Percentiles rank a stretch among this genome's conserved stretches.
phyloP scores from a whole-genome alignment of 2,797 vertebrate species.

The Pagetopsis macropterus region DNA sequence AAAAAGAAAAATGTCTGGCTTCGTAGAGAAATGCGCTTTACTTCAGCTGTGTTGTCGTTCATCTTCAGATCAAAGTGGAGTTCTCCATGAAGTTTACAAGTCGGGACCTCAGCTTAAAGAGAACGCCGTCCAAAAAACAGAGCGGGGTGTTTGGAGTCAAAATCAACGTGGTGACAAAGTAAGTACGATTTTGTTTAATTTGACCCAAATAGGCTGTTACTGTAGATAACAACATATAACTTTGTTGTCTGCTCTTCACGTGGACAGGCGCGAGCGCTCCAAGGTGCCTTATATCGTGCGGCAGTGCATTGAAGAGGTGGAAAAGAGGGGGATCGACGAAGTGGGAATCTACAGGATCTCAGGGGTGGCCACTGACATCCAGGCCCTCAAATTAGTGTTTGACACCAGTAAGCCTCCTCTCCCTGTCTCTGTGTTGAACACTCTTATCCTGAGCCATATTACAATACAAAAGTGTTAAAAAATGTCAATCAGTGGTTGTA shows the following conservation, averaged over 20 bases:
- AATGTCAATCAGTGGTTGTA: no score
- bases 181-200: slow-evolving; percentile 26
- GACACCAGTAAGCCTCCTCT: slow-evolving; percentile 90
- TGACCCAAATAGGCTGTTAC: neutral
- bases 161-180: slow-evolving; percentile 98
- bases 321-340: slow-evolving; percentile 97
- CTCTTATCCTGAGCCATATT: neutral
- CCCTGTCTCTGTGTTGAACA: neutral
- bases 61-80: slow-evolving; percentile 94
- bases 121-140: slow-evolving; percentile 97
- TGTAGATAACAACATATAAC: neutral
- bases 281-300: slow-evolving; percentile 99
- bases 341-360: slow-evolving; percentile 99
- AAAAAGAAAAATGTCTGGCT: neutral
- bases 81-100: slow-evolving; percentile 99
- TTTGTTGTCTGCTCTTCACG: rapidly evolving
- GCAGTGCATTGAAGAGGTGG: slow-evolving; percentile 98
- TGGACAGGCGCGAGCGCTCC: slow-evolving; percentile 93
- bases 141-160: slow-evolving; percentile 98
- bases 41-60: slow-evolving; percentile 22
- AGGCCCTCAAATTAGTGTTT: slow-evolving; percentile 93
- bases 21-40: neutral
- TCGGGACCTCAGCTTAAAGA: slow-evolving; percentile 96
- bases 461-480: no score
- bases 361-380: slow-evolving; percentile 97